These are phyloP conservation scores for Papilio helenus DNA, from an alignment of 1,140 invertebrate species.

Conservation along the genomic window DNA sequence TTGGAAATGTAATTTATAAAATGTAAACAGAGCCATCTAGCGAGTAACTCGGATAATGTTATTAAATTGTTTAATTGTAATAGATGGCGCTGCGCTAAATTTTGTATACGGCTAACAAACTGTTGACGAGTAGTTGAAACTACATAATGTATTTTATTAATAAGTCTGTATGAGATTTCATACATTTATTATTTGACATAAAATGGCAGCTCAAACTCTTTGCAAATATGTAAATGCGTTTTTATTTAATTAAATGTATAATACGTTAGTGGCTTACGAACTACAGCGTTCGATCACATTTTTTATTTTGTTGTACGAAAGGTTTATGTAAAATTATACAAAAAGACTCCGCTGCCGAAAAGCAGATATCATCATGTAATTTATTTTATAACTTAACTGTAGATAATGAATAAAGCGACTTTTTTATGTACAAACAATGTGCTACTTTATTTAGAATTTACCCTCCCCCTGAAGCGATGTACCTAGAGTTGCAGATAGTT, in stretches of 20 bases:
- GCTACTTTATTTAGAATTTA: conserved; percentile 41
- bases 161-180: conserved; percentile 25
- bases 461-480: background rate
- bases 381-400: conserved; percentile 82
- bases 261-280: conserved; percentile 29
- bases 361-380: conserved; percentile 75
- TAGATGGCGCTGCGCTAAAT: conserved; percentile 42
- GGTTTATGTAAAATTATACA: conserved; percentile 62
- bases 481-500: too few relatives aligned
- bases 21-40: conserved; percentile 44
- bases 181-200: conserved; percentile 24
- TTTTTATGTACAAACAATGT: conserved; percentile 73
- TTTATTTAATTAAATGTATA: conserved; percentile 33
- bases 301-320: conserved; percentile 48
- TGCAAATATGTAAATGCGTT: conserved; percentile 33
- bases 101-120: conserved; percentile 29
- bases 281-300: conserved; percentile 15
- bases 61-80: conserved; percentile 12
- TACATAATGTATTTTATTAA: conserved; percentile 26
- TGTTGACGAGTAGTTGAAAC: conserved; percentile 38
- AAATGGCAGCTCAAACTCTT: conserved; percentile 20
- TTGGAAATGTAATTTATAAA: background rate
- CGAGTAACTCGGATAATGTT: conserved; percentile 40
- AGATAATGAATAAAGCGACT: conserved; percentile 80
- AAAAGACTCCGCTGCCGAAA: conserved; percentile 62